Base-by-base conservation (phyloP, 2,888 invertebrate genomes). In the Agrochola macilenta region DNA sequence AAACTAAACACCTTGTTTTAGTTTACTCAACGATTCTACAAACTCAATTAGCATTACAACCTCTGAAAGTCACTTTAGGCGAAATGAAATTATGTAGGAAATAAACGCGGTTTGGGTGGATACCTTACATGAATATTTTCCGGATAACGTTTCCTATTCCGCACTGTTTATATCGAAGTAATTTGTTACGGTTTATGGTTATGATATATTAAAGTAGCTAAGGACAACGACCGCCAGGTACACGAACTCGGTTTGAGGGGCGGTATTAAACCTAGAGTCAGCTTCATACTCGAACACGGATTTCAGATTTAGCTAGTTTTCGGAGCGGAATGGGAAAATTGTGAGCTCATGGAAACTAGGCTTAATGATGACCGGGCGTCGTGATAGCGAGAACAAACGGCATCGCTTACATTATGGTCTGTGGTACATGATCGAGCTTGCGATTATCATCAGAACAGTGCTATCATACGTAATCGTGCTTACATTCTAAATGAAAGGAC, bases 1-100 rank as follows among this genome's bases (percentile, higher is more conserved):
- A 92, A 94, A 93, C 92, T 92, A 93, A 93, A 93, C 93, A 93
- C 93, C 92, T 92, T 93, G 92, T 92, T 92, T 92, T 91, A 92
- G 93, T 94, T 93, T 93, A 92, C 92, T 91, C 91, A 92, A 92
- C 93, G 93, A 93, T 92, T 94, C 89, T 90, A 88, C 92, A 91
- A 94, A 94, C 93, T 94, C 92, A 94, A 95, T 94, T 95, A 93
- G 91, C 91, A 93, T 93, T 93, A 93, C 90, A 91, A 92, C 90
- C 91, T 89, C 91, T 90, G 89, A 92, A 93, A 93, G 92, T 91
- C 89, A 92, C 90, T 93, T 92, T 90, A 84, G 86, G 81, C 82
- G 83, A 88, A 93, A 91, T 90, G 85, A 88, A 90, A 91, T 91
- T 89, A 90, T 90, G 89, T 88, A 88, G 74, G 77, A 83, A 88